Percentiles rank a stretch among this genome's conserved stretches.
phyloP scores from a whole-genome alignment of 2,797 vertebrate species.

The Dipus sagitta region DNA sequence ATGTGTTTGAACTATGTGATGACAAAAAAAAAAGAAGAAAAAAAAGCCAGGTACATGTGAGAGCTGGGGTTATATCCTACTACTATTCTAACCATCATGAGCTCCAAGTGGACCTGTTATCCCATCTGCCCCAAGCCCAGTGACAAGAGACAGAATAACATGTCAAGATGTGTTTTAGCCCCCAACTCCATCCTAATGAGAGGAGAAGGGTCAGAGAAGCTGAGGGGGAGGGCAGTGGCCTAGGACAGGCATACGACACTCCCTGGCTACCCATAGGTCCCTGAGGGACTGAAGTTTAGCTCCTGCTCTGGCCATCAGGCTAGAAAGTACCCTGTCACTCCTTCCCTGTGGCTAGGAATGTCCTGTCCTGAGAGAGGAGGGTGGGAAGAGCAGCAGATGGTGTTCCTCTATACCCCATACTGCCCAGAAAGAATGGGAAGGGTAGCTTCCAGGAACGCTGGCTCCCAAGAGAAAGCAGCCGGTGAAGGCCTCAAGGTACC shows the following conservation, averaged over 20 bases:
- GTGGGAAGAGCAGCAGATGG: background rate
- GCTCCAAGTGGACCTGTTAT: background rate
- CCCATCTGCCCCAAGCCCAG: background rate
- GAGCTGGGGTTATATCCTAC: background rate
- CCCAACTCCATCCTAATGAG: background rate
- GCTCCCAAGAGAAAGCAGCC: background rate
- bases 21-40: background rate
- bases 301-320: background rate
- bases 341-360: background rate
- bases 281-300: background rate
- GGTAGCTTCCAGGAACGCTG: background rate
- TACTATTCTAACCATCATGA: background rate
- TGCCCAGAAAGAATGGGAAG: background rate
- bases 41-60: background rate
- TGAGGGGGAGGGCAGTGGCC: background rate
- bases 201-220: background rate
- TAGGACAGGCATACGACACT: background rate
- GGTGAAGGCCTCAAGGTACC: background rate
- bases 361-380: background rate
- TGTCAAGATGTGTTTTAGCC: background rate
- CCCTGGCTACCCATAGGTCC: background rate
- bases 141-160: constrained; percentile 23
- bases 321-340: constrained; percentile 39
- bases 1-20: constrained; percentile 1
- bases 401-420: background rate